Evolutionary conservation across 2,888 invertebrate genomes (phyloP), one percentile per base, ranked within the genome.

Genomic region (Drosophila tanythrix): DNA sequence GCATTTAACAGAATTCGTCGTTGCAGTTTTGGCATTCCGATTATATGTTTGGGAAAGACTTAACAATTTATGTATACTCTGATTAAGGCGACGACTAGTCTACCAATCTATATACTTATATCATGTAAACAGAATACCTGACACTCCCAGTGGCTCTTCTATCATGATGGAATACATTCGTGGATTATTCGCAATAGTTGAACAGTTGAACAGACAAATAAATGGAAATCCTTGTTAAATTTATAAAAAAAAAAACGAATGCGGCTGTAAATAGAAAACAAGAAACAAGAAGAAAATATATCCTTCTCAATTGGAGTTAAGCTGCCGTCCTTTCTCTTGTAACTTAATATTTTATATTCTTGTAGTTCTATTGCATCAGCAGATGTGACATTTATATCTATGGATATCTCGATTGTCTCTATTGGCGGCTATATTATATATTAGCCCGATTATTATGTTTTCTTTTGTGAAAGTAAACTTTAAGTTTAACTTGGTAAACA

Each of bases 1-100:
- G 60, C 79, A 81, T 48, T 58, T 35, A 46, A 15, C 46, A 46
- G 15, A 25, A 46, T 2, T 25, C 25, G 15, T 25, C 46, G 25
- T 15, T 46, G 46, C 46, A 46, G 21, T 25, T 46, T 46, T 25
- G 15, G 7, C 15, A 46, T 21, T 15, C 21, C 46, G 25, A 25
- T 15, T 46, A 8, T 8, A 15, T 4, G 25, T 25, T 25, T 15
- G 15, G 25, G 8, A 25, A 25, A 46, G 15, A 25, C 25, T 25
- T 46, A 8, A 25, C 3, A 25, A 46, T 46, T 46, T 46, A 46
- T 46, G 46, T 46, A 25, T 46, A 8, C 46, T 25, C 15, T 25
- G 21, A 25, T 25, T 25, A 15, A 25, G n/a, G 11, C n/a, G n/a
- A n/a, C n/a, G n/a, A n/a, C 40, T n/a, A 40, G 21, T 21, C 21